These are phyloP conservation scores for Allobates femoralis DNA, from an alignment of 2,797 vertebrate genomes.

Conservation along the genomic window DNA sequence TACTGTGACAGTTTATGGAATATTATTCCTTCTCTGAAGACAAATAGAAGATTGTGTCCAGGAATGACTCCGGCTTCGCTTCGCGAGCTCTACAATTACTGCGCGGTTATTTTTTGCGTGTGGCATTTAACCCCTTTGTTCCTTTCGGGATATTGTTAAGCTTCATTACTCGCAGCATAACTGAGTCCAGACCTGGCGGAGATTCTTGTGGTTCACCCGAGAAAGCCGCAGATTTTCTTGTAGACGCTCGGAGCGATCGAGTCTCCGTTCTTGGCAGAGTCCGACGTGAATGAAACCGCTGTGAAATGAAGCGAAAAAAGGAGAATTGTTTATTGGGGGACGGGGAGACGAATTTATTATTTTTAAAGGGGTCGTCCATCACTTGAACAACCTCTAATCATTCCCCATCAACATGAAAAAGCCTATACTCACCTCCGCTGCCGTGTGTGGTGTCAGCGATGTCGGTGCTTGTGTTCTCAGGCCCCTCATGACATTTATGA, in stretches of 20 bases:
- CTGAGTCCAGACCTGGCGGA: neutral
- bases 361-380: no score
- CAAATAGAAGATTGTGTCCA: constrained; percentile 38
- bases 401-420: no score
- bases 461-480: no score
- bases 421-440: no score
- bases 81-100: neutral
- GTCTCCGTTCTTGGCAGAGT: neutral
- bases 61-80: constrained; percentile 9
- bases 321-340: neutral
- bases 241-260: neutral
- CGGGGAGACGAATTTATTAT: neutral
- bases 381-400: no score
- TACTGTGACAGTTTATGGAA: constrained; percentile 25
- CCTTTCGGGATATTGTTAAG: neutral
- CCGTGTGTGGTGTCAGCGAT: no score
- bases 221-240: neutral
- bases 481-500: no score
- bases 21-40: constrained; percentile 27
- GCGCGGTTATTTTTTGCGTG: neutral
- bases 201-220: neutral
- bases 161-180: neutral
- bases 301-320: neutral
- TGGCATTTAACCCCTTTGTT: constrained; percentile 23
- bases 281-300: neutral